Conservation (phyloP, 1,140 invertebrate species). For the Rhyzopertha dominica region DNA sequence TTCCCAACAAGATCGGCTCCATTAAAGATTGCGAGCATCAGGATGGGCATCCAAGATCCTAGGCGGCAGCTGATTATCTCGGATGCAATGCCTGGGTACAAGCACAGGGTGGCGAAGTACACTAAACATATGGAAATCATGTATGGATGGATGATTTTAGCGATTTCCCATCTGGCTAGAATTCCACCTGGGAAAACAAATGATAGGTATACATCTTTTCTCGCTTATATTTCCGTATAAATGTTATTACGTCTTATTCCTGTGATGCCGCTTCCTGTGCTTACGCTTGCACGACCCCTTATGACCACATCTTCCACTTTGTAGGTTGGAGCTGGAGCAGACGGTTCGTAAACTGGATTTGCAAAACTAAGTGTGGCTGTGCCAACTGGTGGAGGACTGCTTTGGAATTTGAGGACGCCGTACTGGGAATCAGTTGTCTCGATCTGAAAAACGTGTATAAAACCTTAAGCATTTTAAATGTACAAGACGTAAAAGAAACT, state of each 20-base stretch:
- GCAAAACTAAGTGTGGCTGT: conserved; percentile 63
- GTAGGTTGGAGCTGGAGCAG: conserved; percentile 60
- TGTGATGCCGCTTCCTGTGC: conserved; percentile 47
- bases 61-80: conserved; percentile 80
- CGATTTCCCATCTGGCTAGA: conserved; percentile 65
- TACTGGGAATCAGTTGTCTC: conserved; percentile 55
- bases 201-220: background rate
- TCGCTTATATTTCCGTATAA: background rate
- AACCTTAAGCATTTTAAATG: conserved; percentile 1
- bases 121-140: conserved; percentile 82
- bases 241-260: conserved; percentile 8
- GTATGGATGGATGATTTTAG: conserved; percentile 78
- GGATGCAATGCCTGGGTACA: conserved; percentile 86
- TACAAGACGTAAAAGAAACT: too few species aligned
- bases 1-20: conserved; percentile 73
- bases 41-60: conserved; percentile 84
- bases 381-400: conserved; percentile 42
- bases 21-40: conserved; percentile 86
- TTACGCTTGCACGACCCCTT: conserved; percentile 53
- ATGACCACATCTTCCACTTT: conserved; percentile 79
- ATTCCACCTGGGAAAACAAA: conserved; percentile 57
- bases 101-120: conserved; percentile 80
- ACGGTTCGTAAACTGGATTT: conserved; percentile 74
- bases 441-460: conserved; percentile 40
- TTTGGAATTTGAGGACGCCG: conserved; percentile 57